Percentiles rank a stretch among this genome's conserved stretches.
phyloP scores from a whole-genome alignment of 2,888 invertebrate genomes.

The Phengaris arion region DNA sequence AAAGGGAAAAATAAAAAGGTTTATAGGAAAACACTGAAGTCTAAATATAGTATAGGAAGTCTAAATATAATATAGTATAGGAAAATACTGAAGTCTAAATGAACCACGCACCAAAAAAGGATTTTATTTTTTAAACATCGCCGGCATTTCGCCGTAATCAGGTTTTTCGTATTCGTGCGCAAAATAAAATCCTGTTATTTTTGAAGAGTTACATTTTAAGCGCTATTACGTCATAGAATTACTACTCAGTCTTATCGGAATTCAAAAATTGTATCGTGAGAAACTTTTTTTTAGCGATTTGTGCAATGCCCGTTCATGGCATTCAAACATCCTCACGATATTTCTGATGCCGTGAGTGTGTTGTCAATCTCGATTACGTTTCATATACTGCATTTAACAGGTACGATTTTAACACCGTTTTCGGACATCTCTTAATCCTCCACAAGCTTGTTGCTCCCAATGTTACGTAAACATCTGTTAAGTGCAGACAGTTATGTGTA shows the following conservation, averaged over 20 bases:
- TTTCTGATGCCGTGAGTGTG: neutral
- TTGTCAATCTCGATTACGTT: neutral
- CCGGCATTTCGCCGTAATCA: slow-evolving; percentile 9
- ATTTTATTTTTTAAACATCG: slow-evolving; percentile 4
- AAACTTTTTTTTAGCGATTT: neutral
- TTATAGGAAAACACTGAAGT: neutral
- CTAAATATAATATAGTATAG: too few species aligned
- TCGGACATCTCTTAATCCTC: slow-evolving; percentile 1
- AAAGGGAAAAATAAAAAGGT: neutral
- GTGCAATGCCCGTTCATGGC: neutral
- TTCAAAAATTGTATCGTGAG: slow-evolving; percentile 3
- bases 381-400: neutral
- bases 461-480: slow-evolving; percentile 10
- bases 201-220: neutral
- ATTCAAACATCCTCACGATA: neutral
- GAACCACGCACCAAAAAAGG: neutral
- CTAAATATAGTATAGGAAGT: too few species aligned
- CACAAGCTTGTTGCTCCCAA: slow-evolving; percentile 17
- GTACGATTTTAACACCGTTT: neutral
- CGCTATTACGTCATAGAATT: neutral
- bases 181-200: neutral
- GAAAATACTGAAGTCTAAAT: neutral
- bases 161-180: slow-evolving; percentile 15
- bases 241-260: neutral
- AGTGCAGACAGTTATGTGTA: slow-evolving; percentile 17